Evolutionary conservation across 2,113 vertebrate species (phyloP).

Genomic region (Alouatta palliata): DNA sequence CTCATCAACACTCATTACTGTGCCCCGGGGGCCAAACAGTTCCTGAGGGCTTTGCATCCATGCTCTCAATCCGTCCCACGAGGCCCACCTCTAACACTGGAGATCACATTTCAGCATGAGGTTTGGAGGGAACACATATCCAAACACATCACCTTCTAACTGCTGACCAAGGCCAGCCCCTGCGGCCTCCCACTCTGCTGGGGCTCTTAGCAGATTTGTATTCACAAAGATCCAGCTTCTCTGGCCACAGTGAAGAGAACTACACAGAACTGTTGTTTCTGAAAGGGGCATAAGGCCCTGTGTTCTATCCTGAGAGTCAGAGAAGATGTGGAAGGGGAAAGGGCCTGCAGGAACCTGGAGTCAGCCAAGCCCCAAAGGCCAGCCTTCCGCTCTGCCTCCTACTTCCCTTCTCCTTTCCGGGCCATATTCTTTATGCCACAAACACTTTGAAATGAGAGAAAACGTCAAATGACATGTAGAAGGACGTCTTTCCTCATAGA

Average conservation of each 20-base stretch:
- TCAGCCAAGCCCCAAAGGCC: not conserved
- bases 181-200: rapidly evolving
- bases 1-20: too few relatives aligned
- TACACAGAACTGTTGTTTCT: not conserved
- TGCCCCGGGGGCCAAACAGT: too few relatives aligned
- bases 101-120: too few relatives aligned
- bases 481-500: rapidly evolving
- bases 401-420: not conserved
- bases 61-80: too few relatives aligned
- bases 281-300: not conserved
- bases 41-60: too few relatives aligned
- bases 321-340: rapidly evolving
- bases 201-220: too few relatives aligned
- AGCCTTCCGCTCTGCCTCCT: not conserved
- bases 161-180: not conserved
- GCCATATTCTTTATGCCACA: too few relatives aligned
- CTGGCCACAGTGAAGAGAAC: not conserved
- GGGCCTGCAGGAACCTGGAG: not conserved
- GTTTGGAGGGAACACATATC: too few relatives aligned
- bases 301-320: not conserved
- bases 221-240: not conserved
- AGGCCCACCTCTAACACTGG: too few relatives aligned
- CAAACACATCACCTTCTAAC: too few relatives aligned
- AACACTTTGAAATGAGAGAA: too few relatives aligned
- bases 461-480: too few relatives aligned